Percentiles rank a stretch among this genome's conserved stretches.
Evolutionary conservation across 2,888 invertebrate species (phyloP).

Genomic region (Hypolimnas misippus): DNA sequence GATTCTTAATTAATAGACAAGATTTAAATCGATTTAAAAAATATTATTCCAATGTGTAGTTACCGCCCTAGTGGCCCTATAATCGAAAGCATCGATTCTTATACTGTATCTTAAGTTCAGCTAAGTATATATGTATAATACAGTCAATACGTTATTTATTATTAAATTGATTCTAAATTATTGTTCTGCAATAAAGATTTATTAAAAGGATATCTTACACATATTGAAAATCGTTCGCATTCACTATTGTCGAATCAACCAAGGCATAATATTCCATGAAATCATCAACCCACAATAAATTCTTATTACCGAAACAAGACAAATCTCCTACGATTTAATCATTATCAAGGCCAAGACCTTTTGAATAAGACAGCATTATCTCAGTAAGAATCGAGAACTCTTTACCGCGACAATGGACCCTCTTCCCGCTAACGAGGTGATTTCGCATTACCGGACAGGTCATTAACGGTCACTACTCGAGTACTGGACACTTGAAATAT

Average conservation of each 20-base stretch:
- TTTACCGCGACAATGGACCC: conserved; percentile 57
- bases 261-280: too few relatives aligned
- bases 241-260: too few relatives aligned
- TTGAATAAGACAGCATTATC: conserved; percentile 46
- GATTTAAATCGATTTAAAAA: neutral
- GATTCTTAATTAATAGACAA: neutral
- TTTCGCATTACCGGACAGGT: conserved; percentile 57
- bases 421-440: conserved; percentile 68
- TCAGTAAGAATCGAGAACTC: conserved; percentile 57
- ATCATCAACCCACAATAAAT: conserved; percentile 39
- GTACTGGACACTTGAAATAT: conserved; percentile 36
- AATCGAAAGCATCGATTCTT: too few relatives aligned
- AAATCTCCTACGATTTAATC: conserved; percentile 26
- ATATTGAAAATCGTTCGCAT: too few relatives aligned
- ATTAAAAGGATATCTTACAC: too few relatives aligned
- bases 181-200: too few relatives aligned
- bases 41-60: neutral
- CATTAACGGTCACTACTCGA: conserved; percentile 73
- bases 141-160: too few relatives aligned
- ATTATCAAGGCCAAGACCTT: conserved; percentile 34
- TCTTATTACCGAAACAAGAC: conserved; percentile 20
- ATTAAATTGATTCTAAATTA: too few relatives aligned
- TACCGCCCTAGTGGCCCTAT: too few relatives aligned
- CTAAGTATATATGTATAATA: too few relatives aligned
- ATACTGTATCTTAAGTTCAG: too few relatives aligned